Evolutionary conservation across 2,797 vertebrate genomes (phyloP), one percentile per base, ranked within the genome.

Genomic region (Rhodeus uyekii): DNA sequence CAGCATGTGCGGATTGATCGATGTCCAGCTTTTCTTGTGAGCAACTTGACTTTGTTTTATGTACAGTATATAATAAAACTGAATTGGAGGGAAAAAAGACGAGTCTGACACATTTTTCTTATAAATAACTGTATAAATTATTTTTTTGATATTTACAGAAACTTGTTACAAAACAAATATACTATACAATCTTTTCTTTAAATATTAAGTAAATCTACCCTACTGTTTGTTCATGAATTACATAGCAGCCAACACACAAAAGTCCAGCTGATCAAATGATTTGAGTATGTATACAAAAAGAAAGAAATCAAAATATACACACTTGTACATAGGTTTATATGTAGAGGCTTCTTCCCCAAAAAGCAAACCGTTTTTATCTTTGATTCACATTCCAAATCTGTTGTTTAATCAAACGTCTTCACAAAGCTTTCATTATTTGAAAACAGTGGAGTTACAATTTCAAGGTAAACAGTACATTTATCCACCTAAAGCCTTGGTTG

Each of bases 111-210:
- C 91, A 78, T 90, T 91, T 97, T 99, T 97, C 95, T 96, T 99
- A 99, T 99, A 99, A 99, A 99, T 99, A 96, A 92, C 93, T 98
- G 97, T 99, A 99, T 98, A 99, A 99, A 99, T 99, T 98, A 99
- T 99, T 99, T 96, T 84, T 96, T 87, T 75, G 27, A 55, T 58
- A 99, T 99, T 99, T 99, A 99, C 98, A 99, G 96, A 98, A 98
- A 98, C 96, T 96, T 98, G 97, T 99, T 99, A 98, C 97, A 99
- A 99, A 99, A 99, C 97, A 98, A 97, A 99, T 99, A 98, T 96
- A 98, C 97, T 98, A 98, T 99, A 99, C 98, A 95, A 97, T 98
- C 97, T 97, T 95, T 96, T 96, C 96, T 97, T 99, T 98, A 99
- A 99, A 99, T 99, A 99, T 98, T 96, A 96, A 96, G 95, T 96